Evolutionary conservation across 64 coral and sea anemone genomes (phyloP).

Genomic region (Montipora efflorescens): DNA sequence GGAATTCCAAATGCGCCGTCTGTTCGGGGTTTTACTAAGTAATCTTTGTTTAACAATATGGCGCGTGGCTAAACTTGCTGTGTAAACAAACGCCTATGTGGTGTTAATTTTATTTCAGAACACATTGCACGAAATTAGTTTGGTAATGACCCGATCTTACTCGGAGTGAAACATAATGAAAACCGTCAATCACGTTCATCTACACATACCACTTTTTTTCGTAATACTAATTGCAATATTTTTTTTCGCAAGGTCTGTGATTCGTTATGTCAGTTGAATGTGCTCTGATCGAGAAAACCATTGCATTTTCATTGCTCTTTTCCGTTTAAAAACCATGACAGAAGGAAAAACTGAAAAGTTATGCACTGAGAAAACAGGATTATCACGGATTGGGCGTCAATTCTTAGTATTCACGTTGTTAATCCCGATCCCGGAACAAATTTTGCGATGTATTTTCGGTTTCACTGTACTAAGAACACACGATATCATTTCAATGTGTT

Average conservation of each 20-base stretch:
- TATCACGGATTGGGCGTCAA: neutral
- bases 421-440: slow-evolving; percentile 10
- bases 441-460: slow-evolving; percentile 22
- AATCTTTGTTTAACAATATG: neutral
- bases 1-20: neutral
- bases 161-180: neutral
- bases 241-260: neutral
- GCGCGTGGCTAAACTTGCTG: neutral
- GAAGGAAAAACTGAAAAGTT: slow-evolving; percentile 16
- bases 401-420: neutral
- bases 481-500: neutral
- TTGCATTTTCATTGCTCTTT: neutral
- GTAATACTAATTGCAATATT: neutral
- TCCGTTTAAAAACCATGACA: neutral
- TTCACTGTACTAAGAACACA: neutral
- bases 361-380: slow-evolving; percentile 6
- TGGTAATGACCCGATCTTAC: neutral
- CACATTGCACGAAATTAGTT: slow-evolving; percentile 22
- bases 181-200: neutral
- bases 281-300: neutral
- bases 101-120: slow-evolving; percentile 8
- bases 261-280: no score
- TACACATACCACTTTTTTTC: neutral
- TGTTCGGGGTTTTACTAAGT: neutral
- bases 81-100: slow-evolving; percentile 5